Percentiles rank a stretch among this genome's conserved stretches.
Evolutionary conservation across 1,140 invertebrate species (phyloP).

Genomic region (Maniola jurtina): DNA sequence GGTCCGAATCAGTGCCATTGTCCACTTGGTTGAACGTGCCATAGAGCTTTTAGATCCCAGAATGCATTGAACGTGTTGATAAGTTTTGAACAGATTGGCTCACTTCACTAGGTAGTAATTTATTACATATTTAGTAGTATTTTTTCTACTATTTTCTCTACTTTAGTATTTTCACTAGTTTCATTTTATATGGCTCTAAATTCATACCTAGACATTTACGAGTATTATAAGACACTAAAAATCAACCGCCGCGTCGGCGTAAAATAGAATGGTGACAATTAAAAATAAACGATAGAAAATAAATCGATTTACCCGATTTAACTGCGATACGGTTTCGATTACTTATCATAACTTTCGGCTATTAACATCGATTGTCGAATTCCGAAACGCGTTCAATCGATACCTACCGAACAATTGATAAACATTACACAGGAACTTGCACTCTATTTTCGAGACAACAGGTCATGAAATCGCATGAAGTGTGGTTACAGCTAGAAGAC

Average conservation of each 20-base stretch:
- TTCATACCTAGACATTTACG: background rate
- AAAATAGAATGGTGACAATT: slow-evolving; percentile 32
- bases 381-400: slow-evolving; percentile 28
- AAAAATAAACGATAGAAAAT: slow-evolving; percentile 44
- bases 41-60: too few species aligned
- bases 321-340: slow-evolving; percentile 50
- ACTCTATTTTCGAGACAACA: slow-evolving; percentile 6
- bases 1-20: too few species aligned
- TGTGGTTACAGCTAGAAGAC: background rate
- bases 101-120: too few species aligned
- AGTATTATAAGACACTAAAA: slow-evolving; percentile 12
- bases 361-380: slow-evolving; percentile 50
- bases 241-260: slow-evolving; percentile 5
- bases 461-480: slow-evolving; percentile 7
- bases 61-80: too few species aligned
- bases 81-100: too few species aligned
- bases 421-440: slow-evolving; percentile 11
- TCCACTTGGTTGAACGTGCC: too few species aligned
- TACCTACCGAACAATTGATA: slow-evolving; percentile 1
- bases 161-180: background rate
- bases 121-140: too few species aligned
- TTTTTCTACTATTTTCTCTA: too few species aligned
- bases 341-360: slow-evolving; percentile 52
- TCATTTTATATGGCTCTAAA: slow-evolving; percentile 1
- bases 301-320: slow-evolving; percentile 34